Base-by-base conservation (phyloP, 2,113 vertebrate species). In the Alces alces region DNA sequence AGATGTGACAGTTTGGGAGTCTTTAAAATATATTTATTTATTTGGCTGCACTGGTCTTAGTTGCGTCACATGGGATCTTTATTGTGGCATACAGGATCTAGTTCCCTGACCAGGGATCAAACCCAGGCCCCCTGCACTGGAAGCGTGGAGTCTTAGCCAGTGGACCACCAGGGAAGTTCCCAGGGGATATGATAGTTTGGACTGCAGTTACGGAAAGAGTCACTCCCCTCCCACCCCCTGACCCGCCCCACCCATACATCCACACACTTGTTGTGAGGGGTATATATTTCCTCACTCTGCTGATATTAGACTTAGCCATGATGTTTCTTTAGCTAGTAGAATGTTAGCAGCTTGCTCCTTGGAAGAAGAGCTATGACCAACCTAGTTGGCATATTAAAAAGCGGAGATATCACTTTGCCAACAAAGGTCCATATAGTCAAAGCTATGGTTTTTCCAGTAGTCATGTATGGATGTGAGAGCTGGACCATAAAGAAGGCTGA, bases 51-150 rank as follows among this genome's bases (percentile, higher is more conserved):
- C 19, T 70, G n/a, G 66, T 39, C 66, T 70, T 70, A 39, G n/a
- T 39, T 70, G 66, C 0, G 0, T 36, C 0, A 0, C 10, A 3
- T 70, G 66, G 66, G 66, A 70, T 70, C 10, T 23, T 70, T 70
- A 39, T 39, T 23, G 66, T 70, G 66, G n/a, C n/a, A 70, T 23
- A 6, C 19, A 23, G 66, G 66, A 70, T 70, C 66, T 70, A 23
- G n/a, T 39, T 39, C n/a, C 66, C n/a, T 70, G 66, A 39, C 19
- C 10, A 70, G n/a, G 66, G 19, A 70, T 39, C 66, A 70, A 70
- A 70, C 19, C n/a, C n/a, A 2, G 66, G n/a, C n/a, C n/a, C n/a
- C 66, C 2, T 70, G 66, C 66, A 36, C 66, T 70, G 66, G 66
- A 5, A 70, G n/a, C n/a, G 6, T 70, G n/a, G n/a, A 70, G 66